A percentile compares a stretch with the other conserved stretches of the same genome.
These are phyloP conservation scores for Nothobranchius furzeri DNA, from an alignment of 2,113 vertebrate species.

Conservation along the genomic window DNA sequence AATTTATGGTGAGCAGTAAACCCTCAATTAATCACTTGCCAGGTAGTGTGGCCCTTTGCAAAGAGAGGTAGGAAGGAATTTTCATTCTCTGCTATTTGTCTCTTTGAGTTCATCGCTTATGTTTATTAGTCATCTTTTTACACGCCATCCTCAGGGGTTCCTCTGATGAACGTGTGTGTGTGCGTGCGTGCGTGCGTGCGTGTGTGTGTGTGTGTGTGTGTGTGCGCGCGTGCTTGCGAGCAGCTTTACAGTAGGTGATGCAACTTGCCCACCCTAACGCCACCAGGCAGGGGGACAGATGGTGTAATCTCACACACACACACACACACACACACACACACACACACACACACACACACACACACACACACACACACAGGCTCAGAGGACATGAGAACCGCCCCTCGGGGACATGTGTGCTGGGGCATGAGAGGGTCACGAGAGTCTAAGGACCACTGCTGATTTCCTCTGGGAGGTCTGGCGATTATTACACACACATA, in stretches of 20 bases:
- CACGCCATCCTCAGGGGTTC: slow-evolving; percentile 71
- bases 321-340: background rate
- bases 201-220: too few species aligned
- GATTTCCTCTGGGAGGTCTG: slow-evolving; percentile 95
- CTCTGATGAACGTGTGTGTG: slow-evolving; percentile 19
- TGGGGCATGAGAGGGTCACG: slow-evolving; percentile 72
- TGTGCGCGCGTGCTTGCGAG: background rate
- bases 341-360: too few species aligned
- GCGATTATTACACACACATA: slow-evolving; percentile 69
- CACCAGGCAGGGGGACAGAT: slow-evolving; percentile 78
- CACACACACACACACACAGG: slow-evolving; percentile 11
- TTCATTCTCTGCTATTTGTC: slow-evolving; percentile 89
- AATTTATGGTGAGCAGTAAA: slow-evolving; percentile 90
- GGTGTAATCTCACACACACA: slow-evolving; percentile 36
- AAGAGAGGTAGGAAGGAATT: slow-evolving; percentile 93
- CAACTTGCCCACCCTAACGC: slow-evolving; percentile 75
- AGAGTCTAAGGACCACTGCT: slow-evolving; percentile 83
- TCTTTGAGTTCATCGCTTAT: slow-evolving; percentile 90
- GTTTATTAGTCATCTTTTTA: slow-evolving; percentile 89
- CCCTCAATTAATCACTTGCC: slow-evolving; percentile 92
- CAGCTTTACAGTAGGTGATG: slow-evolving; percentile 41
- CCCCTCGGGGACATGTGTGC: slow-evolving; percentile 81
- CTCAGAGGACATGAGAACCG: slow-evolving; percentile 82
- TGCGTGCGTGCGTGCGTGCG: background rate
- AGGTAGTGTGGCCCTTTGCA: slow-evolving; percentile 83